A percentile compares a stretch with the other conserved stretches of the same genome.
phyloP scores from a whole-genome alignment of 2,113 vertebrate species.

The Excalfactoria chinensis region DNA sequence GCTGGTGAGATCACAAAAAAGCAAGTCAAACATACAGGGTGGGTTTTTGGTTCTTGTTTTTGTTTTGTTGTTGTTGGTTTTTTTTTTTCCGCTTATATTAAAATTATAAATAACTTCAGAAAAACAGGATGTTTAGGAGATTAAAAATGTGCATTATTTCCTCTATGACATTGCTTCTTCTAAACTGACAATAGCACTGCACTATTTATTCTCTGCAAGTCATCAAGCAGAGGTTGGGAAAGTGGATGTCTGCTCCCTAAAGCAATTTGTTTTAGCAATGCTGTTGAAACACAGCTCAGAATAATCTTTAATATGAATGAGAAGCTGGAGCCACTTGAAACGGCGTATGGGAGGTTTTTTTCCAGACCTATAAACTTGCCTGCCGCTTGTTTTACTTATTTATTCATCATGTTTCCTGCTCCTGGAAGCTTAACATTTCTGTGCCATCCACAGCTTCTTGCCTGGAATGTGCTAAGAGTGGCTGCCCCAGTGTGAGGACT shows the following conservation, averaged over 20 bases:
- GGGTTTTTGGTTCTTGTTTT: too few species aligned
- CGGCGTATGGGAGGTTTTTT: constrained; percentile 51
- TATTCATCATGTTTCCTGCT: constrained; percentile 44
- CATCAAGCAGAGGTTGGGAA: constrained; percentile 2
- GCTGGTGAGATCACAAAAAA: neutral
- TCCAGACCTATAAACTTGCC: constrained; percentile 33
- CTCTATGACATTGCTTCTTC: neutral
- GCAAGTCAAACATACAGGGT: neutral
- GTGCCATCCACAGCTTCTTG: constrained; percentile 14
- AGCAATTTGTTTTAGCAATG: constrained; percentile 63
- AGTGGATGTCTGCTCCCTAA: constrained; percentile 38
- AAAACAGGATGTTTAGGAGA: neutral
- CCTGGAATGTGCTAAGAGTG: neutral
- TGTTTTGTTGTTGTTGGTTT: too few species aligned
- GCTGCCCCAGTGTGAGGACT: neutral
- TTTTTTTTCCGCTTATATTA: neutral
- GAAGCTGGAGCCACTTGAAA: constrained; percentile 69
- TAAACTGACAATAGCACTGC: neutral
- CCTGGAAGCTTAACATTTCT: constrained; percentile 36
- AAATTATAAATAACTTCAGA: constrained; percentile 17
- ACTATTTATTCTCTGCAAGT: constrained; percentile 1
- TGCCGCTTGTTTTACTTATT: constrained; percentile 3
- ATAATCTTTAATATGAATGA: constrained; percentile 71
- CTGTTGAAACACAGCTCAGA: constrained; percentile 50
- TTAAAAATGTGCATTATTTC: constrained; percentile 10